These are phyloP conservation scores for Silurus aristotelis DNA, from an alignment of 2,797 vertebrate genomes.

Conservation along the genomic window DNA sequence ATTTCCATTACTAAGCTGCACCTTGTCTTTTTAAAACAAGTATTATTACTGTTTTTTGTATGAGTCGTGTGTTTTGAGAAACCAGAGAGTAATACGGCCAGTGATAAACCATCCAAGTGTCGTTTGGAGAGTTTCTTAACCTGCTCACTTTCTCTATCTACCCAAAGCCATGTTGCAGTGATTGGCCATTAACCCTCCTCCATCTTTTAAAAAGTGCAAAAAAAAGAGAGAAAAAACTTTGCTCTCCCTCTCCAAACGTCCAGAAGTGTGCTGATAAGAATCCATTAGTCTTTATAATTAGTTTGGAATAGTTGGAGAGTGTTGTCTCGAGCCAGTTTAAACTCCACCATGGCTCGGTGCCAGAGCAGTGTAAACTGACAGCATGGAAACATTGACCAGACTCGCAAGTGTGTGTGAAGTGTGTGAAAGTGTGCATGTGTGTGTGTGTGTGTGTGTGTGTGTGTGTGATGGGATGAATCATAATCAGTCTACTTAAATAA, in stretches of 20 bases:
- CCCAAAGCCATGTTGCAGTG: slow-evolving; percentile 3
- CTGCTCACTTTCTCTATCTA: slow-evolving; percentile 1
- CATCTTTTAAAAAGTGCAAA: background rate
- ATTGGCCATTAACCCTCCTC: slow-evolving; percentile 30
- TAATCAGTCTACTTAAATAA: slow-evolving; percentile 28
- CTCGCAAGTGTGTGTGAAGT: slow-evolving; percentile 36
- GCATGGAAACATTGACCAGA: slow-evolving; percentile 66
- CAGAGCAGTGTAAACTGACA: slow-evolving; percentile 69
- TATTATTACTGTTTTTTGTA: slow-evolving; percentile 1
- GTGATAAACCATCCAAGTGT: background rate
- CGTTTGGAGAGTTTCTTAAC: slow-evolving; percentile 16
- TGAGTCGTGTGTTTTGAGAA: background rate
- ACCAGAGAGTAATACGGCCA: background rate
- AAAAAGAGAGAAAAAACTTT: slow-evolving; percentile 26
- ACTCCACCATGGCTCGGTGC: slow-evolving; percentile 57
- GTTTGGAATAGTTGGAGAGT: slow-evolving; percentile 60
- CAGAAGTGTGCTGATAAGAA: slow-evolving; percentile 63
- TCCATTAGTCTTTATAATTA: slow-evolving; percentile 79
- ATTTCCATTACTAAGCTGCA: background rate
- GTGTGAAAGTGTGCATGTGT: slow-evolving; percentile 11
- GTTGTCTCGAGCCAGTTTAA: slow-evolving; percentile 49
- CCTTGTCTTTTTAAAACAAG: background rate
- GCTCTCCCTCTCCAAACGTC: slow-evolving; percentile 53
- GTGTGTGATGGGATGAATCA: slow-evolving; percentile 31
- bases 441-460: slow-evolving; percentile 20